Percentiles rank a stretch among this genome's conserved stretches.
Conservation (phyloP, 2,113 vertebrate genomes). For the Equus przewalskii region DNA sequence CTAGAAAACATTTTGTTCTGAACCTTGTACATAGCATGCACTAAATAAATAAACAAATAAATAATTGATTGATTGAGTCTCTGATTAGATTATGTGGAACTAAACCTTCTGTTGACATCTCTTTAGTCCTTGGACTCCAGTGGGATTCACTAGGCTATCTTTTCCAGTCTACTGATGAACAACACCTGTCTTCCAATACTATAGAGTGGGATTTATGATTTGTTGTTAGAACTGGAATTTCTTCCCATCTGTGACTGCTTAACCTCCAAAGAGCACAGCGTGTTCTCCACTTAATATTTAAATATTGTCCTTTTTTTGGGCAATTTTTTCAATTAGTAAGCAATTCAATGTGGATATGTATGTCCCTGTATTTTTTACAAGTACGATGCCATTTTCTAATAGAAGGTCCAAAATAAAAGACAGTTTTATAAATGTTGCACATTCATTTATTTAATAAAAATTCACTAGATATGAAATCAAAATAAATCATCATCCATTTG, state of each 20-base stretch:
- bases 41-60: slow-evolving; percentile 66
- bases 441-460: slow-evolving; percentile 90
- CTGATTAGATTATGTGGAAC: slow-evolving; percentile 19
- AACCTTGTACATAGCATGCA: neutral
- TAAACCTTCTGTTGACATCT: slow-evolving; percentile 51
- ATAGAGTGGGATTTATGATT: neutral
- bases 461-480: slow-evolving; percentile 88
- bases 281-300: slow-evolving; percentile 7
- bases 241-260: neutral
- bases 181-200: neutral
- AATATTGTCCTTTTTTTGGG: neutral
- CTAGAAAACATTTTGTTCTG: slow-evolving; percentile 68
- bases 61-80: neutral
- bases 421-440: slow-evolving; percentile 84
- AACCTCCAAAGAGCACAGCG: neutral
- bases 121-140: neutral
- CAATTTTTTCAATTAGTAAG: slow-evolving; percentile 51
- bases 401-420: slow-evolving; percentile 84
- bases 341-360: neutral
- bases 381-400: slow-evolving; percentile 74
- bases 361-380: slow-evolving; percentile 23
- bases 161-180: neutral
- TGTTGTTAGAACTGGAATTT: neutral
- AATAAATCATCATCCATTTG: slow-evolving; percentile 89
- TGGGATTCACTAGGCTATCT: neutral